These are phyloP conservation scores for Ptychadena robeensis DNA, from an alignment of 2,797 vertebrate genomes.

Conservation along the genomic window DNA sequence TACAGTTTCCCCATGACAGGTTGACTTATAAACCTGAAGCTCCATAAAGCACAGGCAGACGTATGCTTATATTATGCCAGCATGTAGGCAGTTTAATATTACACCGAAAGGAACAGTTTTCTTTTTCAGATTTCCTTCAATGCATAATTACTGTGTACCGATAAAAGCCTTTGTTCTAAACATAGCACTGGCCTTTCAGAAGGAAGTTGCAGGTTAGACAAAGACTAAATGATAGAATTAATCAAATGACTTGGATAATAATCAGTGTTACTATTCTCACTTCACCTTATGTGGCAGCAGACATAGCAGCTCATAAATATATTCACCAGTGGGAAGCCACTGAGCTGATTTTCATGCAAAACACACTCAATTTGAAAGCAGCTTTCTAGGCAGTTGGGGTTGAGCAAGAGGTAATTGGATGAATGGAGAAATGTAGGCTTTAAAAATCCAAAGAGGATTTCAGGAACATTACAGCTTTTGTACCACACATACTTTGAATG, in stretches of 20 bases:
- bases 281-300: slow-evolving; percentile 26
- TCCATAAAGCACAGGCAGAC: background rate
- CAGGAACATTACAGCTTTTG: slow-evolving; percentile 20
- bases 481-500: slow-evolving; percentile 25
- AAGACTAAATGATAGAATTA: slow-evolving; percentile 38
- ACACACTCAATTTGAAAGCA: slow-evolving; percentile 49
- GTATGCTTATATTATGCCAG: background rate
- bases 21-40: background rate
- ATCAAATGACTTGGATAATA: slow-evolving; percentile 27
- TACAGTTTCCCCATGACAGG: background rate
- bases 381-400: slow-evolving; percentile 3
- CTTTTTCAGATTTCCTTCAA: slow-evolving; percentile 39
- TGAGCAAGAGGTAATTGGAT: slow-evolving; percentile 40
- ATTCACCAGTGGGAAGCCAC: slow-evolving; percentile 20
- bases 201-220: slow-evolving; percentile 26
- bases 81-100: background rate
- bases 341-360: slow-evolving; percentile 36
- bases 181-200: background rate
- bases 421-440: slow-evolving; percentile 44
- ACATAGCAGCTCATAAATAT: slow-evolving; percentile 34
- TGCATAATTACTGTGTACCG: slow-evolving; percentile 17
- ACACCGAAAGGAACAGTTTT: background rate
- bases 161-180: background rate
- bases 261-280: slow-evolving; percentile 45
- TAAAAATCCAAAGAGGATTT: slow-evolving; percentile 47